phyloP scores from a whole-genome alignment of 53 echinoderm and acorn worm species.

The Echinarachnius parma region DNA sequence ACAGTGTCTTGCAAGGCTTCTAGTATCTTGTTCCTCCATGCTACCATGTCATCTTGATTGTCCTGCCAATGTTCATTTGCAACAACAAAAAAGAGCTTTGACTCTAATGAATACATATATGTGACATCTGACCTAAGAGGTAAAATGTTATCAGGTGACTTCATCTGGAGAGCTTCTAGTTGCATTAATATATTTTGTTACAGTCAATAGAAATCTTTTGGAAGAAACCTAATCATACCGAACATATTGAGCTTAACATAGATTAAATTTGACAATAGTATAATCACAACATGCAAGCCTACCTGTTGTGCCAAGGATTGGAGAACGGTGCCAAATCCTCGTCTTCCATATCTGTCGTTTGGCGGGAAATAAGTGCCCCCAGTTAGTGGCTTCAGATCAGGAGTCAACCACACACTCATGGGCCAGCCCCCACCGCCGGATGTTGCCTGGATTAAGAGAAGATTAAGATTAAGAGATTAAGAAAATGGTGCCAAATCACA shows the following conservation, averaged over 20 bases:
- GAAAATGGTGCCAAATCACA: slow-evolving; percentile 83
- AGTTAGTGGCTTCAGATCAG: slow-evolving; percentile 95
- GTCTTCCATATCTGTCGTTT: slow-evolving; percentile 73
- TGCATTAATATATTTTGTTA: too few relatives aligned
- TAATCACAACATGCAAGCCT: too few relatives aligned
- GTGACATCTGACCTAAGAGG: too few relatives aligned
- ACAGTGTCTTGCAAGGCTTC: slow-evolving; percentile 71
- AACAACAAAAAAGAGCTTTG: neutral
- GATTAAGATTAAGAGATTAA: slow-evolving; percentile 21
- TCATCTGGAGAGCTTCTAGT: too few relatives aligned
- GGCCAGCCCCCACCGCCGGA: slow-evolving; percentile 98
- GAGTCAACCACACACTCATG: slow-evolving; percentile 99
- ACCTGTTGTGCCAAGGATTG: slow-evolving; percentile 73
- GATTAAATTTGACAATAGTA: too few relatives aligned
- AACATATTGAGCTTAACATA: too few relatives aligned
- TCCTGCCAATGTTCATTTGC: slow-evolving; percentile 65
- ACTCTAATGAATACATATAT: too few relatives aligned
- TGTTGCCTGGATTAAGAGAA: slow-evolving; percentile 62
- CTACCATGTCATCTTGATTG: slow-evolving; percentile 50
- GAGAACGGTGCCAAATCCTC: slow-evolving; percentile 84
- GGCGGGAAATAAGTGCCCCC: slow-evolving; percentile 98
- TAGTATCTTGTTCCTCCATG: slow-evolving; percentile 63
- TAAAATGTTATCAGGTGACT: too few relatives aligned
- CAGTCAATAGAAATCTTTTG: too few relatives aligned
- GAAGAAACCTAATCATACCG: too few relatives aligned